Evolutionary conservation across 1,140 invertebrate species (phyloP).

Genomic region (Drosophila prosaltans): DNA sequence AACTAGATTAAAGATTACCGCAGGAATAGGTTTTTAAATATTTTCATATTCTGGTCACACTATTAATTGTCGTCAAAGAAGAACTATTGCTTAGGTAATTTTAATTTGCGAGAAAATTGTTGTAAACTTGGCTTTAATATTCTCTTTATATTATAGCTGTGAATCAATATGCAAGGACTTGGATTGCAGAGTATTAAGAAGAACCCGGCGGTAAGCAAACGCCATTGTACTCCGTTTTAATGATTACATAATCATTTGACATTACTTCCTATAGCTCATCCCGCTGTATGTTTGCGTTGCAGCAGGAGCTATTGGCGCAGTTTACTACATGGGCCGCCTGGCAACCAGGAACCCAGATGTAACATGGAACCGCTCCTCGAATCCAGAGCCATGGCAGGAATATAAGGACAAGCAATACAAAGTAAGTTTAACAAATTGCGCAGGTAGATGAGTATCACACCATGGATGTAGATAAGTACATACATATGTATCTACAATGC

Average conservation of each 20-base stretch:
- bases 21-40: neutral
- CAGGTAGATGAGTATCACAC: neutral
- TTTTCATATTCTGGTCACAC: neutral
- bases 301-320: constrained; percentile 85
- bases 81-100: constrained; percentile 14
- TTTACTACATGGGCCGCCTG: constrained; percentile 87
- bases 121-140: neutral
- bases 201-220: constrained; percentile 86
- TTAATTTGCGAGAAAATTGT: neutral
- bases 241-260: constrained; percentile 25
- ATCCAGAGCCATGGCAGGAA: constrained; percentile 91
- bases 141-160: neutral
- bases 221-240: neutral
- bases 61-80: neutral
- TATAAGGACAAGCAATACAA: constrained; percentile 92
- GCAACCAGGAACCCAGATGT: constrained; percentile 91
- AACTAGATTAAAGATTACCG: neutral
- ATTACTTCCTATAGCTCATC: constrained; percentile 86
- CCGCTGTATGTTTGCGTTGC: constrained; percentile 90
- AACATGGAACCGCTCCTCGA: constrained; percentile 88
- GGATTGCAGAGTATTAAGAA: constrained; percentile 85
- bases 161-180: constrained; percentile 84
- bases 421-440: constrained; percentile 84
- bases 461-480: constrained; percentile 5
- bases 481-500: neutral